Evolutionary conservation across 2,113 vertebrate species (phyloP), one percentile per base, ranked within the genome.

Genomic region (Trogon melanurus): DNA sequence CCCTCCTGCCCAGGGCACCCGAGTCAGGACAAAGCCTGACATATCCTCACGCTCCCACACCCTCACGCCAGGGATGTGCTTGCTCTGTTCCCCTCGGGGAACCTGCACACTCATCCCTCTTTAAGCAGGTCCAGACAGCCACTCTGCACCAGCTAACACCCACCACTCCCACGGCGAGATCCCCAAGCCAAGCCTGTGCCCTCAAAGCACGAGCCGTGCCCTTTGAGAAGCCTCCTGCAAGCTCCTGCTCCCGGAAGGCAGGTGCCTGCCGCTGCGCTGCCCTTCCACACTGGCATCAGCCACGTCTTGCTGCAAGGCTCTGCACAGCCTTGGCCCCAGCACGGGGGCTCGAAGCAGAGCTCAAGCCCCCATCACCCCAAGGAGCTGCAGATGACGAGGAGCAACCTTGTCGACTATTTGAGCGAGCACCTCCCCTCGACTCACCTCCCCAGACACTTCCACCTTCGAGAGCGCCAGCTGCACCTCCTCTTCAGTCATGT

Each of bases 401-500:
- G 26, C 47, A 50, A 36, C 15, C 56, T 70, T 65, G 76, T 41
- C 32, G 6, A 5, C 29, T 29, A 5, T 21, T 16, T 12, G 32
- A 73, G 27, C 0, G 10, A 41, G 32, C 30, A 17, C 70, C 38
- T 66, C 41, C 41, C 78, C 61, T 15, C 3, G 6, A 96, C 98
- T 97, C 89, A 99, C 99, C 98, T 99, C 99, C 83, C 98, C 99
- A 9, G 99, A 98, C 76, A 98, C 97, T 6, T 99, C 99, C 69
- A 98, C 98, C 97, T 98, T 99, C 4, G 99, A 99, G 23, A 99
- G 98, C 0, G 98, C 99, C 97, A 99, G 90, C 95, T 99, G 99
- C 47, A 99, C 99, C 94, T 99, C 99, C 66, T 99, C 99, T 62
- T 99, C 99, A 0, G 99, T 99, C 99, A 99, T 99, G 97, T 99